Evolutionary conservation across 2,113 vertebrate species (phyloP), one percentile per base, ranked within the genome.

Genomic region (Syrmaticus mikado): DNA sequence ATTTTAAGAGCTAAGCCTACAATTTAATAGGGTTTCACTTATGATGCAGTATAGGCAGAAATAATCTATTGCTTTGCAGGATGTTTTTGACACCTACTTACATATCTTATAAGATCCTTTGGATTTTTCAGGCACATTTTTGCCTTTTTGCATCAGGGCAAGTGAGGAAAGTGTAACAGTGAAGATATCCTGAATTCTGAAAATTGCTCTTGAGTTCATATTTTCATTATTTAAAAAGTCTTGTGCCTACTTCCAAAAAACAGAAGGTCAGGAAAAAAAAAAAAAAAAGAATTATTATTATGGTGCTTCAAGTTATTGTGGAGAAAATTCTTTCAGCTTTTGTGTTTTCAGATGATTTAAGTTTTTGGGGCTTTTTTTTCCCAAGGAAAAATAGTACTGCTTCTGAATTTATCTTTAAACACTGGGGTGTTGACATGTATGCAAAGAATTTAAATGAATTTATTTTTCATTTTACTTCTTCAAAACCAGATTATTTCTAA

Each of bases 371-470:
- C 20, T 46, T 9, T 19, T 5, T 60, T 55, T 22, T 86, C 92
- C 89, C 53, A 38, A 8, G 53, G 16, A 80, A 58, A 6, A 7
- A 82, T 87, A n/a, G 13, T 75, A 0, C 43, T 67, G 38, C 11
- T 87, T 82, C 67, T 73, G 21, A 83, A 36, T 34, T 52, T 21
- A 25, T 64, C 36, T 91, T 80, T 58, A 84, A 48, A 62, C 12
- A 0, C 11, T 7, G 1, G 2, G 4, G 6, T 3, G 10, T 10
- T 46, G 46, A 20, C 3, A 1, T 38, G 8, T 55, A 8, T 11
- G 38, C 8, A 52, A 67, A 24, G 85, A 53, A 62, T 34, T 43
- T 40, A 57, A 74, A 68, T n/a, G 38, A 38, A 25, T 65, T 71
- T 79, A 27, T 72, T 67, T 89, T 64, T 73, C 17, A 27, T 73